A percentile compares a stretch with the other conserved stretches of the same genome.
phyloP scores from a whole-genome alignment of 1,140 invertebrate genomes.

The Saccostrea cuccullata region DNA sequence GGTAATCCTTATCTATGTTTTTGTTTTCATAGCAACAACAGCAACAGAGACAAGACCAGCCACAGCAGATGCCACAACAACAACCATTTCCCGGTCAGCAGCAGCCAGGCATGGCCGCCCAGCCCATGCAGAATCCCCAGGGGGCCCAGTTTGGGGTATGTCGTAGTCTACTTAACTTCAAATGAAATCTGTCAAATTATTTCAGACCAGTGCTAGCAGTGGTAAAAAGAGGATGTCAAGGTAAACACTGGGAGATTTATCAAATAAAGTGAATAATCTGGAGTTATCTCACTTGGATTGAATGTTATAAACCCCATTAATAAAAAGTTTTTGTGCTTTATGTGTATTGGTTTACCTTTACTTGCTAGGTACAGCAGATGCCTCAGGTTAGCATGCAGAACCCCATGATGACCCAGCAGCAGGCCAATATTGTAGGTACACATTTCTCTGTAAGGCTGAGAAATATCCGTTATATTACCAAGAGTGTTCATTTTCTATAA shows the following conservation, averaged over 20 bases:
- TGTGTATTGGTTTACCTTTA: background rate
- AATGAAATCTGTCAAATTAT: too few relatives aligned
- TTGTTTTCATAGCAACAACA: conserved; percentile 5
- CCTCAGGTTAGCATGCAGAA: conserved; percentile 28
- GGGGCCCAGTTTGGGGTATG: conserved; percentile 1
- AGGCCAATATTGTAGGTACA: conserved; percentile 20
- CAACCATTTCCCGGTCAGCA: background rate
- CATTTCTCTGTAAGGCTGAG: too few relatives aligned
- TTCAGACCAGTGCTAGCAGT: too few relatives aligned
- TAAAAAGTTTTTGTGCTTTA: too few relatives aligned
- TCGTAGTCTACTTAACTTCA: too few relatives aligned
- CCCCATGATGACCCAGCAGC: conserved; percentile 35
- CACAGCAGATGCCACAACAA: background rate
- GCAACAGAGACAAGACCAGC: background rate
- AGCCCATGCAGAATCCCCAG: background rate
- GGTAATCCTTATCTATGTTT: background rate
- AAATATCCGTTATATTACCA: too few relatives aligned
- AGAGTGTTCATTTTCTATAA: background rate
- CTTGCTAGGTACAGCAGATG: conserved; percentile 16
- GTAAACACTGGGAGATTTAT: too few relatives aligned
- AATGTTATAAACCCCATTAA: too few relatives aligned
- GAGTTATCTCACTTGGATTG: too few relatives aligned
- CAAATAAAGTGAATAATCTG: too few relatives aligned
- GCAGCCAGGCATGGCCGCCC: background rate
- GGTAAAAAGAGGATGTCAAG: too few relatives aligned